Percentiles rank a stretch among this genome's conserved stretches.
Conservation (phyloP, 2,113 vertebrate species). For the Ceratotherium simum region DNA sequence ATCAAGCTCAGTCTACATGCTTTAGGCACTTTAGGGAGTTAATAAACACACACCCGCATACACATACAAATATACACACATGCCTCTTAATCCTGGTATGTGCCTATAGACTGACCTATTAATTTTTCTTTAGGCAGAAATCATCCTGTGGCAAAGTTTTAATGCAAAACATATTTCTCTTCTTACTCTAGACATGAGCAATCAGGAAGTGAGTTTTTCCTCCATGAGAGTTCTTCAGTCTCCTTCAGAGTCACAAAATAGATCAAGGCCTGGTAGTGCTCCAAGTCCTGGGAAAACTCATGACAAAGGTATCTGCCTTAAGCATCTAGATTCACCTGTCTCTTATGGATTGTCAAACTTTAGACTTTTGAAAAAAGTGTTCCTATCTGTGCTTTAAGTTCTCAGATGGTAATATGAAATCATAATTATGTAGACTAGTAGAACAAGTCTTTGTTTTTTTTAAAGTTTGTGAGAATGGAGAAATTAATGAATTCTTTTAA, state of each 20-base stretch:
- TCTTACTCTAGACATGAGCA: conserved; percentile 39
- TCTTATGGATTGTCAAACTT: not conserved
- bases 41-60: not conserved
- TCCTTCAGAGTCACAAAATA: conserved; percentile 17
- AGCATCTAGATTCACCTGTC: not conserved
- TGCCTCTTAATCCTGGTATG: not conserved
- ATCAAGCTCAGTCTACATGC: not conserved
- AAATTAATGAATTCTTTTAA: not conserved
- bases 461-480: not conserved
- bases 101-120: not conserved
- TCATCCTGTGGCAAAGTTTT: not conserved
- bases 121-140: conserved; percentile 10
- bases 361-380: not conserved
- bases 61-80: accelerated
- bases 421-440: no score
- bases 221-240: not conserved
- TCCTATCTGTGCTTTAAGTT: not conserved
- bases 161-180: not conserved
- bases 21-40: not conserved
- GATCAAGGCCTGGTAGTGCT: not conserved
- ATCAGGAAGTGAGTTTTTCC: conserved; percentile 40
- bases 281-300: not conserved
- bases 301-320: conserved; percentile 7
- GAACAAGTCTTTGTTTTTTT: not conserved
- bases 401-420: not conserved